Evolutionary conservation across 2,113 vertebrate species (phyloP).

Genomic region (Lophochroa leadbeateri): DNA sequence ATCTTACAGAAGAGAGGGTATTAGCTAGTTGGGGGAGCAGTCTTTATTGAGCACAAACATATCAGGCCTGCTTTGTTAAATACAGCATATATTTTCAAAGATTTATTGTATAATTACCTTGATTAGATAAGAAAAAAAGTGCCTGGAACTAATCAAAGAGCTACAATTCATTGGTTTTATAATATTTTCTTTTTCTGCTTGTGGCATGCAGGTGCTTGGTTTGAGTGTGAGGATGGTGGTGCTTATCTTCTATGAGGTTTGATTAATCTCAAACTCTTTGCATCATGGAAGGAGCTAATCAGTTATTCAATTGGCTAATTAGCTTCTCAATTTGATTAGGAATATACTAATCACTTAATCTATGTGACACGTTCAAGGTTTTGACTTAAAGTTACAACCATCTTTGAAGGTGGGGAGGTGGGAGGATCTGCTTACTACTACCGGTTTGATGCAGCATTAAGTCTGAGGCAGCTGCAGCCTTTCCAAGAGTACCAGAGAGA

Average conservation of each 20-base stretch:
- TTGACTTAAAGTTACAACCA: not conserved
- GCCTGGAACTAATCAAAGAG: slow-evolving; percentile 53
- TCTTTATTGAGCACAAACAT: not conserved
- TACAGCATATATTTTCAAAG: not conserved
- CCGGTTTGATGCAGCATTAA: not conserved
- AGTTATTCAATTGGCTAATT: slow-evolving; percentile 67
- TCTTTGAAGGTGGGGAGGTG: not conserved
- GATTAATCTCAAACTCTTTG: slow-evolving; percentile 66
- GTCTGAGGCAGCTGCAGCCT: not conserved
- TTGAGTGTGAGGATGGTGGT: slow-evolving; percentile 36
- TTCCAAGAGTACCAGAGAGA: not conserved
- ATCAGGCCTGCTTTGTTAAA: slow-evolving; percentile 33
- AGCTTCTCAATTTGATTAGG: slow-evolving; percentile 70
- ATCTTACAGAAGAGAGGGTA: not conserved
- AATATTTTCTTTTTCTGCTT: slow-evolving; percentile 43
- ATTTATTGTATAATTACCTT: slow-evolving; percentile 66
- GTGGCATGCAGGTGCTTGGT: slow-evolving; percentile 52
- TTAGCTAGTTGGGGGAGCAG: not conserved
- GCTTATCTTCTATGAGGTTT: slow-evolving; percentile 45
- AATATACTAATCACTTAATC: slow-evolving; percentile 54
- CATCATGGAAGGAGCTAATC: slow-evolving; percentile 60
- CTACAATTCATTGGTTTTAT: slow-evolving; percentile 19
- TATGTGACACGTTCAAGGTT: not conserved
- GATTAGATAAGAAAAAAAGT: slow-evolving; percentile 61
- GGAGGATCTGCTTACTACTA: not conserved